Base-by-base conservation (phyloP, 2,888 invertebrate genomes). In the Chrysodeixis includens region DNA sequence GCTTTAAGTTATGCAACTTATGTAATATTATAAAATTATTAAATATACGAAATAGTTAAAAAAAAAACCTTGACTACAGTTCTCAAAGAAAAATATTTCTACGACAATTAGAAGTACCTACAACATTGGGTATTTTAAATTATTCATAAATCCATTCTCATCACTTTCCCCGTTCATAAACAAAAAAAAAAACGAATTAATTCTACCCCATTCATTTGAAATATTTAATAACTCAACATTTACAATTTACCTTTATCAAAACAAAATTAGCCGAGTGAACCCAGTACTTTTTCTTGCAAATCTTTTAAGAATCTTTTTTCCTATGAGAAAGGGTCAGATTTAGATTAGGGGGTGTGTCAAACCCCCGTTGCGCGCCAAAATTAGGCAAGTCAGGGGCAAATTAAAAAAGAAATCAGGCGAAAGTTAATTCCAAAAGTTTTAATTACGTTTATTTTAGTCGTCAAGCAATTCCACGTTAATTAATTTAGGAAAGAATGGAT, bases 331-430 rank as follows among this genome's bases (percentile, higher is more conserved):
- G 89, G 90, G 88, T 88, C 89, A 86, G 83, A 72, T 84, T 82
- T 76, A 80, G 83, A 88, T 88, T 83, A 85, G 86, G 87, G 94
- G 94, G 93, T 89, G 90, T 90, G 93, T 93, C 94, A 92, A 77
- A 85, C 91, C 92, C 94, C 94, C 92, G 92, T 85, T 80, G 93
- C 84, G 92, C 85, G 87, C 85, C 88, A 86, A 88, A 93, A 94
- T 93, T 93, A 93, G 92, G 86, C 87, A 83, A 91, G 92, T 88
- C 91, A 87, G 89, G 82, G 81, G 87, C 85, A 93, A 95, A 94
- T 94, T 94, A 93, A 94, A 94, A 95, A 95, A 94, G 93, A 94
- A 94, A 94, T 94, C 92, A 88, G 92, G 89, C 88, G 88, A 85
- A 91, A 90, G 91, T 92, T 92, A 91, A 93, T 93, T 91, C 86